Evolutionary conservation across 1,140 invertebrate genomes (phyloP).

Genomic region (Parasteatoda tepidariorum): DNA sequence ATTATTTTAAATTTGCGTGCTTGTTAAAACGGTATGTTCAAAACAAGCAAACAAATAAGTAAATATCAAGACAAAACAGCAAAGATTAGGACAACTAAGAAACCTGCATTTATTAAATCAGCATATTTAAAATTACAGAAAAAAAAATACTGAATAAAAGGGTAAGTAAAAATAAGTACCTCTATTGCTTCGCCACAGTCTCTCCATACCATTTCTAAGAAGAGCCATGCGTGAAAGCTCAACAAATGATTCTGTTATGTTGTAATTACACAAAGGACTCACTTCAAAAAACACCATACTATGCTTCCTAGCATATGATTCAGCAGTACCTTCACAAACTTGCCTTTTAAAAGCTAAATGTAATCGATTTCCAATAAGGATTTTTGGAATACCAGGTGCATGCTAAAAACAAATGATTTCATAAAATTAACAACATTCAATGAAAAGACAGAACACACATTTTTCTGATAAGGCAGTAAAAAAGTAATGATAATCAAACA

Average conservation of each 20-base stretch:
- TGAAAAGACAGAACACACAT: too few species aligned
- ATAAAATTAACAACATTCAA: too few species aligned
- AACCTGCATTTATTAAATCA: too few species aligned
- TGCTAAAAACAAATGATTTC: slow-evolving; percentile 82
- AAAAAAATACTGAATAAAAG: too few species aligned
- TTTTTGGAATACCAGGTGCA: slow-evolving; percentile 96
- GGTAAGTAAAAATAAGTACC: slow-evolving; percentile 73
- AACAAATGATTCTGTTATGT: slow-evolving; percentile 95
- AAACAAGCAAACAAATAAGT: too few species aligned
- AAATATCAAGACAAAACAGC: too few species aligned
- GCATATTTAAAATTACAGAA: too few species aligned
- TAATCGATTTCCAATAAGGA: slow-evolving; percentile 93
- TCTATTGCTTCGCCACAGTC: slow-evolving; percentile 94
- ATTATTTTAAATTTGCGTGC: too few species aligned
- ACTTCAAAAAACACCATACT: slow-evolving; percentile 99
- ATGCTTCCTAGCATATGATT: slow-evolving; percentile 92
- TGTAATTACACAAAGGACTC: slow-evolving; percentile 94
- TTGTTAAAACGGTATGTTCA: too few species aligned
- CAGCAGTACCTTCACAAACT: slow-evolving; percentile 82
- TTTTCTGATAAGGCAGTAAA: too few species aligned
- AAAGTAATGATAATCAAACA: too few species aligned
- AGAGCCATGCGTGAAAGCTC: slow-evolving; percentile 94
- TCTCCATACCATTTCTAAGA: slow-evolving; percentile 95
- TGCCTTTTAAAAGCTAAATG: slow-evolving; percentile 96
- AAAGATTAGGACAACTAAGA: too few species aligned